These are phyloP conservation scores for Fulica atra DNA, from an alignment of 2,113 vertebrate genomes.

Conservation along the genomic window DNA sequence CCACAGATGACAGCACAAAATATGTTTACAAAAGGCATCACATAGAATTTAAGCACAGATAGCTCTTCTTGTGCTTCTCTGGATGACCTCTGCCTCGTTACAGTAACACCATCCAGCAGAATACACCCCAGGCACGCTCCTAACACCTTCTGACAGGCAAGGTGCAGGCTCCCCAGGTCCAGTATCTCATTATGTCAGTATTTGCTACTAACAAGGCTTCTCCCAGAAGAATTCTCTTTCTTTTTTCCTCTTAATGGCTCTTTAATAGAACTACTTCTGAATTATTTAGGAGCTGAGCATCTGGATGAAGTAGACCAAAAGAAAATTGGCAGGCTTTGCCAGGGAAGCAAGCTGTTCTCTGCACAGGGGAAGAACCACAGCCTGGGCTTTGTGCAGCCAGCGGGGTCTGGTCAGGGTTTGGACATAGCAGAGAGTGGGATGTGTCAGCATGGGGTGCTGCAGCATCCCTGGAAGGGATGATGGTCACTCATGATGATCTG, in stretches of 20 bases:
- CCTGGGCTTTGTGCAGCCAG: fast-evolving
- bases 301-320: background rate
- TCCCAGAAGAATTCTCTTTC: background rate
- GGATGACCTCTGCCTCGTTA: background rate
- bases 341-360: background rate
- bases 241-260: conserved; percentile 28
- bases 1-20: background rate
- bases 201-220: conserved; percentile 19
- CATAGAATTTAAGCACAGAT: background rate
- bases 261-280: conserved; percentile 30
- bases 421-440: fast-evolving
- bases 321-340: background rate
- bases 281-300: conserved; percentile 54
- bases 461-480: background rate
- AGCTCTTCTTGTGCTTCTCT: background rate
- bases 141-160: background rate
- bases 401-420: background rate
- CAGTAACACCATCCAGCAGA: background rate
- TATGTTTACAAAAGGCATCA: background rate
- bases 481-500: fast-evolving
- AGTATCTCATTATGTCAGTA: background rate
- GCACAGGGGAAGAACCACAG: background rate
- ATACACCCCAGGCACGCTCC: background rate
- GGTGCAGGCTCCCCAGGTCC: background rate
- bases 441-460: background rate